Conservation (phyloP, 2,888 invertebrate genomes). For the Catonia carolina region DNA sequence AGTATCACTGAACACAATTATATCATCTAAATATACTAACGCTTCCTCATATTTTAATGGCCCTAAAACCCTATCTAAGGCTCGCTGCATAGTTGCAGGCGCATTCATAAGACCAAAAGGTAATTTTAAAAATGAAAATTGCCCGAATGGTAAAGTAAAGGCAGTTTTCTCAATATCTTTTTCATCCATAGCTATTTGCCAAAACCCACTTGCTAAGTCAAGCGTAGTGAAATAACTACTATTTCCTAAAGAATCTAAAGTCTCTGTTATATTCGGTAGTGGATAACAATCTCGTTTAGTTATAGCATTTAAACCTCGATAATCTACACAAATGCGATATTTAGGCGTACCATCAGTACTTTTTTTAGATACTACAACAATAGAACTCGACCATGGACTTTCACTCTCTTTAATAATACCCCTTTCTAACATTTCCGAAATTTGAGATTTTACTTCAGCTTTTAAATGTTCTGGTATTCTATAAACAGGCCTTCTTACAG, state of each 20-base stretch:
- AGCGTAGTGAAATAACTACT: constrained; percentile 5
- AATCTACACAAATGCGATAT: constrained; percentile 3
- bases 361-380: constrained; percentile 13
- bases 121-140: neutral
- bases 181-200: constrained; percentile 12
- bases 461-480: constrained; percentile 10
- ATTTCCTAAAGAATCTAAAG: constrained; percentile 7
- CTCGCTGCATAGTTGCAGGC: constrained; percentile 4
- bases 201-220: constrained; percentile 14
- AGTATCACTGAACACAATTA: neutral
- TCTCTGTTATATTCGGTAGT: too few species aligned
- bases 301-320: constrained; percentile 8
- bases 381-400: constrained; percentile 8
- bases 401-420: constrained; percentile 13
- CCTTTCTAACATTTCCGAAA: constrained; percentile 4
- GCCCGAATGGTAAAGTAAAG: neutral
- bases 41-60: constrained; percentile 1
- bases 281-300: constrained; percentile 11
- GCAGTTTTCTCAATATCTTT: constrained; percentile 5
- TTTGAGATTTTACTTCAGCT: constrained; percentile 1
- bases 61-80: constrained; percentile 3
- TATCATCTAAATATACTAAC: constrained; percentile 18
- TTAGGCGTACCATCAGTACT: neutral
- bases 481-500: constrained; percentile 10
- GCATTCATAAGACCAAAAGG: constrained; percentile 11